Evolutionary conservation across 2,797 vertebrate species (phyloP).

Genomic region (Catostomus latipinnis): DNA sequence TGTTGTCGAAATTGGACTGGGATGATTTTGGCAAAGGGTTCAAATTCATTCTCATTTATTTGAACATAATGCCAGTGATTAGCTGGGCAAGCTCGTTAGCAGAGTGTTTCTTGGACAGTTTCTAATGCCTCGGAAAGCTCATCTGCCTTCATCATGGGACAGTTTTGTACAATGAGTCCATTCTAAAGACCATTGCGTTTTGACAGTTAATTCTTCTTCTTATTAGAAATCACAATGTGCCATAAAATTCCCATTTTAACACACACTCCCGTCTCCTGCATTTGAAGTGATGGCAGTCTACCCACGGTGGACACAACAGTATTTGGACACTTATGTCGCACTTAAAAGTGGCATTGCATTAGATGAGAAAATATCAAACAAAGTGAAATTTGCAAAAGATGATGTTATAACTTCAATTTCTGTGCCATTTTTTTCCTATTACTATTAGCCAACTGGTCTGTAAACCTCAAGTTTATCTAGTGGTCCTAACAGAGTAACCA

Average conservation of each 20-base stretch:
- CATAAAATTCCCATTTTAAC: background rate
- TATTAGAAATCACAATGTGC: background rate
- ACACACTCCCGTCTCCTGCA: no score
- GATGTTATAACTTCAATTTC: no score
- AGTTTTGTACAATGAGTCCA: background rate
- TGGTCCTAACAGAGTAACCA: no score
- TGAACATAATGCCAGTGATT: constrained; percentile 34
- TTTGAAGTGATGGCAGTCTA: no score
- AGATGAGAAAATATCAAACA: no score
- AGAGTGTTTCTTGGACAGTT: background rate
- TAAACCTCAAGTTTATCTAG: no score
- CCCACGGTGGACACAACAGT: no score
- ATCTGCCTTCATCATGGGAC: background rate
- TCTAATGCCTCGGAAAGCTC: background rate
- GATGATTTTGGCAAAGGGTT: constrained; percentile 15
- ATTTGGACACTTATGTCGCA: no score
- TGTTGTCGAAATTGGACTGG: constrained; percentile 25
- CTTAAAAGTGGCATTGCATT: no score
- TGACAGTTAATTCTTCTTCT: background rate
- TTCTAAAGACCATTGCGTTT: background rate
- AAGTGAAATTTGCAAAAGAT: no score
- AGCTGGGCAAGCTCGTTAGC: constrained; percentile 6
- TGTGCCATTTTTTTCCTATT: no score
- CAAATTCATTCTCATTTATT: constrained; percentile 44
- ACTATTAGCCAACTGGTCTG: no score